Evolutionary conservation across 2,113 vertebrate genomes (phyloP).

Genomic region (Sinocyclocheilus rhinocerous): DNA sequence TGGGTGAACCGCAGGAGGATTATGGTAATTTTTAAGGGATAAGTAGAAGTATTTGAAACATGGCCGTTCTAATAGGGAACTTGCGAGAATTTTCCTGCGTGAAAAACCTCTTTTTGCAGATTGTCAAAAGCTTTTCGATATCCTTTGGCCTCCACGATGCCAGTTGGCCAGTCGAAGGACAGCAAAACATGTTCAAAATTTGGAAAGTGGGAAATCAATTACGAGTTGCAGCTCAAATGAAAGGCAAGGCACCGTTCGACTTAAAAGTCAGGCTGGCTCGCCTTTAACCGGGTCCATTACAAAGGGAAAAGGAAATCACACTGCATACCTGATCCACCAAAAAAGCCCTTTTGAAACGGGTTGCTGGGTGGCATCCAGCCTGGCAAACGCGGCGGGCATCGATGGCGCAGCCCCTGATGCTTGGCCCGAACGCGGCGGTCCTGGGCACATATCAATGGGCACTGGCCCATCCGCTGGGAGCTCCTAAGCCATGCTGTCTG

Average conservation of each 20-base stretch:
- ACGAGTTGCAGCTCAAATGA: conserved; percentile 71
- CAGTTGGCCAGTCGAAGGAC: background rate
- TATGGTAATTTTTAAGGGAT: conserved; percentile 78
- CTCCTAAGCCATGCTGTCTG: conserved; percentile 80
- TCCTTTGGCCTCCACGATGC: background rate
- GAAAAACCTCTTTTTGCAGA: background rate
- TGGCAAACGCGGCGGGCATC: conserved; percentile 77
- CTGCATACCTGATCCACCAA: conserved; percentile 79
- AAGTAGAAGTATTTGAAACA: conserved; percentile 74
- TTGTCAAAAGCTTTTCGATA: conserved; percentile 60
- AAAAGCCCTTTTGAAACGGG: conserved; percentile 79
- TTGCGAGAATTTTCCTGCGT: conserved; percentile 50
- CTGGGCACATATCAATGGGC: conserved; percentile 79
- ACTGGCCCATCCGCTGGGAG: conserved; percentile 76
- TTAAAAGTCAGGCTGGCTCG: conserved; percentile 66
- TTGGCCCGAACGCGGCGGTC: conserved; percentile 76
- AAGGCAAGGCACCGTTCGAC: conserved; percentile 61
- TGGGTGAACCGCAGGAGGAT: conserved; percentile 76
- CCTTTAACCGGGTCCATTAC: conserved; percentile 79
- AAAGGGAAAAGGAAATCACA: conserved; percentile 80
- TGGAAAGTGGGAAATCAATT: conserved; percentile 77
- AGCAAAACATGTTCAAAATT: background rate
- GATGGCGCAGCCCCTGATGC: conserved; percentile 78
- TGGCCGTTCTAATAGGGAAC: conserved; percentile 70
- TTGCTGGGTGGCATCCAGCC: conserved; percentile 78